Conservation (phyloP, 2,797 vertebrate species). For the Chiloscyllium punctatum region DNA sequence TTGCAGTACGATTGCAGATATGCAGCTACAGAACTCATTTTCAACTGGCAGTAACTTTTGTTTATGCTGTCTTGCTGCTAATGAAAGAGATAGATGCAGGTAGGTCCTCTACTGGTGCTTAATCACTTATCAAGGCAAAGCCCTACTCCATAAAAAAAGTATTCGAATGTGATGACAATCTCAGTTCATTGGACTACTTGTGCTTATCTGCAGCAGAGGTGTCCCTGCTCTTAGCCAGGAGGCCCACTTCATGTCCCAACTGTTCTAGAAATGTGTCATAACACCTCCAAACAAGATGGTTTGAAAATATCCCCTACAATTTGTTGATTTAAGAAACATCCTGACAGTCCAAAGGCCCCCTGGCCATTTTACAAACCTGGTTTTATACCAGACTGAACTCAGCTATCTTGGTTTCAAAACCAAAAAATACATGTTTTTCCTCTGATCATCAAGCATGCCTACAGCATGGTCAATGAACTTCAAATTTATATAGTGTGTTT, state of each 20-base stretch:
- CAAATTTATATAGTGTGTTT: no score
- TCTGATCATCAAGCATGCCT: background rate
- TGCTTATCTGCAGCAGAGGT: background rate
- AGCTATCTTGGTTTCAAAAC: background rate
- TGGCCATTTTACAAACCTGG: background rate
- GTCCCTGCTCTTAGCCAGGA: no score
- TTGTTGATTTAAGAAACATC: background rate
- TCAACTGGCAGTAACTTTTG: background rate
- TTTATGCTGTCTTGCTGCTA: background rate
- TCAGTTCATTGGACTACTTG: background rate
- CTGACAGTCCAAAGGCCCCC: background rate
- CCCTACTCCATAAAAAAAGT: background rate
- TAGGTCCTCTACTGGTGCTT: background rate
- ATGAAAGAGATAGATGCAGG: background rate
- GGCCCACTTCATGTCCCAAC: no score
- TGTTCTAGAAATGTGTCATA: no score
- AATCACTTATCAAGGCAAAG: background rate
- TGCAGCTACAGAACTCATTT: background rate
- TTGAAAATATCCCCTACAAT: no score
- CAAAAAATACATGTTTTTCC: background rate
- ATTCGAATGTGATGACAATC: background rate
- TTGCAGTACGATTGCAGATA: background rate
- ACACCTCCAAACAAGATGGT: no score
- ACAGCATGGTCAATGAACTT: no score
- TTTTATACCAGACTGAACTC: background rate